These are phyloP conservation scores for Leptura quadrifasciata DNA, from an alignment of 2,888 invertebrate species.

Conservation along the genomic window DNA sequence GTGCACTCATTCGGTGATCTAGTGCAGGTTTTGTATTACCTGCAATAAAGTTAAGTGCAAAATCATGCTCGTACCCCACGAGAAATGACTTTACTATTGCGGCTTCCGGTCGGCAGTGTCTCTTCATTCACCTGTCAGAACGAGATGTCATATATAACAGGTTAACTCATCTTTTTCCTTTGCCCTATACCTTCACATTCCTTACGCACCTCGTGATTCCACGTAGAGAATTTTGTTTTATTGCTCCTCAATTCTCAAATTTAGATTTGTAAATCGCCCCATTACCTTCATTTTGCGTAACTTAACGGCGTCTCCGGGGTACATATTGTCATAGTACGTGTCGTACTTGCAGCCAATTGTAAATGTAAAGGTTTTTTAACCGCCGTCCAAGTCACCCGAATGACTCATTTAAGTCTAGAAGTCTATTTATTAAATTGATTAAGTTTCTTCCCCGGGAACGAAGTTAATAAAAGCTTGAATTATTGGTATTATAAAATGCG, in stretches of 20 bases:
- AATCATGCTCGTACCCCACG: constrained; percentile 69
- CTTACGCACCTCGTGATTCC: constrained; percentile 18
- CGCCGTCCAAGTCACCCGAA: no score
- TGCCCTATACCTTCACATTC: constrained; percentile 31
- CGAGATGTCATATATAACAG: constrained; percentile 47
- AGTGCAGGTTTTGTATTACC: constrained; percentile 32
- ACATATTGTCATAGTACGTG: no score
- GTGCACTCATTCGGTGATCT: constrained; percentile 22
- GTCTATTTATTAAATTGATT: no score
- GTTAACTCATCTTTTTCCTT: constrained; percentile 34
- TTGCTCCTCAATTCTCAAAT: constrained; percentile 6
- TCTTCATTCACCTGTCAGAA: constrained; percentile 52
- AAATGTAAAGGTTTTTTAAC: no score
- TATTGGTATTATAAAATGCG: no score
- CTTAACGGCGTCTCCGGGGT: background rate
- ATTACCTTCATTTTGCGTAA: background rate
- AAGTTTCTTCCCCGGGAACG: no score
- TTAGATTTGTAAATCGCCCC: background rate
- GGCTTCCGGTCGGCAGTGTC: constrained; percentile 65
- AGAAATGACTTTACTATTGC: constrained; percentile 63
- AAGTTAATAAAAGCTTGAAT: no score
- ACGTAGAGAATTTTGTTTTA: background rate
- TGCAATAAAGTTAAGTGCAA: constrained; percentile 73
- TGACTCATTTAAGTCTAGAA: no score
- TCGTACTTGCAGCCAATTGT: no score